Evolutionary conservation across 2,797 vertebrate species (phyloP).

Genomic region (Valencia hispanica): DNA sequence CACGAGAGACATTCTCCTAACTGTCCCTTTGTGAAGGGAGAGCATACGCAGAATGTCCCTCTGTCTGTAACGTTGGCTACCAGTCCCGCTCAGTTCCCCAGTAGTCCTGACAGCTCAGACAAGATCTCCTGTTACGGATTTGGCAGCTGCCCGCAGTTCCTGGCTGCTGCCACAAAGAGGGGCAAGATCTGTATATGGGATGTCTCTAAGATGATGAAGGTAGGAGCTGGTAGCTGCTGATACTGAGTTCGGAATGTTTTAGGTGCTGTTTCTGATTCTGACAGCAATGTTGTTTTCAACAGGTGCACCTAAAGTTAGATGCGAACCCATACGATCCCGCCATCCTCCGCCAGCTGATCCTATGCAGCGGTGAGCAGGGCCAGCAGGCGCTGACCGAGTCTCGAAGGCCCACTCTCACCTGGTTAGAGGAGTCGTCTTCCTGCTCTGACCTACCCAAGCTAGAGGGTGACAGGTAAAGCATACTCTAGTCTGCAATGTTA

Average conservation of each 20-base stretch:
- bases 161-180: slow-evolving; percentile 95
- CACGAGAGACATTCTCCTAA: slow-evolving; percentile 99
- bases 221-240: slow-evolving; percentile 46
- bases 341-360: slow-evolving; percentile 92
- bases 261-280: background rate
- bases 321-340: slow-evolving; percentile 96
- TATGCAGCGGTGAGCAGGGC: slow-evolving; percentile 88
- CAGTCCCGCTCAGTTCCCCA: slow-evolving; percentile 96
- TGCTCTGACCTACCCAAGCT: slow-evolving; percentile 98
- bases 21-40: slow-evolving; percentile 98
- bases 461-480: slow-evolving; percentile 94
- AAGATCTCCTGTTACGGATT: slow-evolving; percentile 97
- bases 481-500: background rate
- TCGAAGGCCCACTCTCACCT: slow-evolving; percentile 91
- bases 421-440: slow-evolving; percentile 95
- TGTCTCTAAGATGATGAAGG: slow-evolving; percentile 99
- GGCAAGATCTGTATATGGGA: slow-evolving; percentile 99
- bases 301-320: slow-evolving; percentile 99
- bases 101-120: slow-evolving; percentile 90
- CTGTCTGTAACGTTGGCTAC: slow-evolving; percentile 97
- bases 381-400: slow-evolving; percentile 86
- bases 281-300: slow-evolving; percentile 31
- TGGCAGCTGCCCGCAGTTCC: slow-evolving; percentile 96
- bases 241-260: background rate
- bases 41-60: slow-evolving; percentile 98